Conservation (phyloP, 2,113 vertebrate genomes). For the Oryzias celebensis region DNA sequence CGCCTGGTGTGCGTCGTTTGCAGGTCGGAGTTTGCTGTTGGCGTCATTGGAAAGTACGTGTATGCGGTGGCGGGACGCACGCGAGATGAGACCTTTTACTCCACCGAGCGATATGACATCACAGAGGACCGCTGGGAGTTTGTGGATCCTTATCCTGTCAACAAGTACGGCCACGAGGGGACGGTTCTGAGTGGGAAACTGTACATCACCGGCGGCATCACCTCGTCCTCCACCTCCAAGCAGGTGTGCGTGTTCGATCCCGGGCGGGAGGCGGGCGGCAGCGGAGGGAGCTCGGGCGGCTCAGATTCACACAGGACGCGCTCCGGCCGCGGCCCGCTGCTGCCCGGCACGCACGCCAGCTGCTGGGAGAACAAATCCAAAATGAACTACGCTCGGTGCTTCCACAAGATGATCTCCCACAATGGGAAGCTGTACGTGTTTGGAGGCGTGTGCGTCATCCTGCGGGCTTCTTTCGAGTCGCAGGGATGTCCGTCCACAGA, state of each 20-base stretch:
- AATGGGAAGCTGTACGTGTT: slow-evolving; percentile 99
- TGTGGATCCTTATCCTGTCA: slow-evolving; percentile 96
- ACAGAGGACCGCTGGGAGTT: slow-evolving; percentile 98
- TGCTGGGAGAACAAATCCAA: slow-evolving; percentile 99
- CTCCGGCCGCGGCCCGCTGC: slow-evolving; percentile 72
- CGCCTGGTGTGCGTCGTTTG: slow-evolving; percentile 70
- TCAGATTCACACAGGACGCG: slow-evolving; percentile 85
- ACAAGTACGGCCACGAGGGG: slow-evolving; percentile 97
- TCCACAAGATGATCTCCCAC: slow-evolving; percentile 99
- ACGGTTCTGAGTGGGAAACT: slow-evolving; percentile 93
- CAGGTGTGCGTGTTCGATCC: slow-evolving; percentile 98
- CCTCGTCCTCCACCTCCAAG: slow-evolving; percentile 97
- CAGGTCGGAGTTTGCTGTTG: slow-evolving; percentile 96
- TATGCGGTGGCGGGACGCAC: slow-evolving; percentile 97
- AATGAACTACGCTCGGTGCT: slow-evolving; percentile 99
- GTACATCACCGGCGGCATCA: slow-evolving; percentile 98
- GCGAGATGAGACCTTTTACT: slow-evolving; percentile 97
- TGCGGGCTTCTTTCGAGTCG: slow-evolving; percentile 97
- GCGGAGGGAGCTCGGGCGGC: slow-evolving; percentile 27
- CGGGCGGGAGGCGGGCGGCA: slow-evolving; percentile 83
- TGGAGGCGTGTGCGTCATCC: slow-evolving; percentile 95
- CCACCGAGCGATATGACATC: slow-evolving; percentile 96
- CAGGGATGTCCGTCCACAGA: slow-evolving; percentile 98
- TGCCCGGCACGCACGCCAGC: slow-evolving; percentile 82
- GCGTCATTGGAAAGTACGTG: slow-evolving; percentile 94